Conservation (phyloP, 2,888 invertebrate genomes). For the Chloroclystis v-ata region DNA sequence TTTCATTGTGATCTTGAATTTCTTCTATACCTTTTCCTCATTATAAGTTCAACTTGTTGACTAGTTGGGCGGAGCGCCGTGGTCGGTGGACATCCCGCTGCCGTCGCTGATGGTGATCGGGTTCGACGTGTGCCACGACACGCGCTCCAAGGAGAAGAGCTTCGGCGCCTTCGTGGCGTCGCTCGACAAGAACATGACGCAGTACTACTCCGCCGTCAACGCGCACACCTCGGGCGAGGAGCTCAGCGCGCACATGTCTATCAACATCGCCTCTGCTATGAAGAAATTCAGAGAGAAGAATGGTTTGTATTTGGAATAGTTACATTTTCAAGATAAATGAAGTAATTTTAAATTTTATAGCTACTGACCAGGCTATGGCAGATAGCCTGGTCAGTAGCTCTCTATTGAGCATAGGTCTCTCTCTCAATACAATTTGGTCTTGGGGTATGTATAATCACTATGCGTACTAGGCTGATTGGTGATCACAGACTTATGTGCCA, state of each 20-base stretch:
- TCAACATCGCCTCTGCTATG: conserved; percentile 77
- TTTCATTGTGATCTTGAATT: background rate
- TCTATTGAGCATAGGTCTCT: no score
- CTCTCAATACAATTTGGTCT: no score
- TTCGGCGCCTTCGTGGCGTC: conserved; percentile 90
- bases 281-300: conserved; percentile 69
- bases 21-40: no score
- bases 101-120: conserved; percentile 87
- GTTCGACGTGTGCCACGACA: conserved; percentile 93
- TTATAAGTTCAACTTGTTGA: background rate
- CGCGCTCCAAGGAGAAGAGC: conserved; percentile 80
- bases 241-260: conserved; percentile 83
- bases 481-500: no score
- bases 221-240: conserved; percentile 88
- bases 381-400: no score
- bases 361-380: no score
- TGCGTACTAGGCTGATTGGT: no score
- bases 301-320: conserved; percentile 44
- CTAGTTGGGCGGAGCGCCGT: conserved; percentile 91
- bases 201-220: conserved; percentile 85
- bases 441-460: no score
- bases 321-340: no score
- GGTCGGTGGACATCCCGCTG: conserved; percentile 85
- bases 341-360: no score
- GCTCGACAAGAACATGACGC: conserved; percentile 74